Evolutionary conservation across 2,888 invertebrate species (phyloP).

Genomic region (Suillia variegata): DNA sequence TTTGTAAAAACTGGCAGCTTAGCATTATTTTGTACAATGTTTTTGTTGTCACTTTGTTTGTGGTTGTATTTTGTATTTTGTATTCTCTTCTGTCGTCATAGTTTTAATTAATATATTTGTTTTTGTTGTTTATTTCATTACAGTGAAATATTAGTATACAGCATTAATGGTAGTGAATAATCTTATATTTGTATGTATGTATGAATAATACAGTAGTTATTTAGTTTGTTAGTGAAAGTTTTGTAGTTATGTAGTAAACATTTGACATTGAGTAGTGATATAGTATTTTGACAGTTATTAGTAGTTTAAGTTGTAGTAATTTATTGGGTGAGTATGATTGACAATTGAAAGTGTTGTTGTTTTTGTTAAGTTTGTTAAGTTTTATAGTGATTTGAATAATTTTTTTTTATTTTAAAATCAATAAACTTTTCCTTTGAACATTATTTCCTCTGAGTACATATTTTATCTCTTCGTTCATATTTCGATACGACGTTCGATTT

Average conservation of each 20-base stretch:
- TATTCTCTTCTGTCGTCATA: neutral
- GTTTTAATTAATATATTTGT: neutral
- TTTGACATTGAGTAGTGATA: constrained; percentile 1
- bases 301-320: neutral
- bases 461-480: no score
- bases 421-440: no score
- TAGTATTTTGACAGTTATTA: neutral
- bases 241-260: neutral
- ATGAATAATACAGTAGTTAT: no score
- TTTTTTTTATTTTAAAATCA: no score
- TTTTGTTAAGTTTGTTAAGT: neutral
- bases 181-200: no score
- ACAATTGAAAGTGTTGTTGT: neutral
- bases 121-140: neutral
- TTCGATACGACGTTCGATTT: no score
- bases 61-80: constrained; percentile 2
- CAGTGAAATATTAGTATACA: no score
- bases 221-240: neutral
- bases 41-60: constrained; percentile 27
- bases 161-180: no score
- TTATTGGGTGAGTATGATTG: neutral
- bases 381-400: no score
- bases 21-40: constrained; percentile 50
- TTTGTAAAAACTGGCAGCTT: constrained; percentile 28
- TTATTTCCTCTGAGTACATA: no score